phyloP scores from a whole-genome alignment of 2,888 invertebrate genomes.

The Melikaiella ostensackeni region DNA sequence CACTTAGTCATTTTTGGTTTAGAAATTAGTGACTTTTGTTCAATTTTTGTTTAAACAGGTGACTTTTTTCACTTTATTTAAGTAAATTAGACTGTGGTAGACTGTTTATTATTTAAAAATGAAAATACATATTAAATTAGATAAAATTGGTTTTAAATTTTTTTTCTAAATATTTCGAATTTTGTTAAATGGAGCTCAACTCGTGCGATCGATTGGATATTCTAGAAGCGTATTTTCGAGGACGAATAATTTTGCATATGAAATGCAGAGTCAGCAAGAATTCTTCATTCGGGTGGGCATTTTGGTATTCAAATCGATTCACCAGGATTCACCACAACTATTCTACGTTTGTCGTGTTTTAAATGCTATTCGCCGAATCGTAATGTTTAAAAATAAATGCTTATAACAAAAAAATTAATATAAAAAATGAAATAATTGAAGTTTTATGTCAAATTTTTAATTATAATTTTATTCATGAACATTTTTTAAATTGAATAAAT shows the following conservation, averaged over 20 bases:
- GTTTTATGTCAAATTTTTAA: no score
- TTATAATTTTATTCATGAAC: no score
- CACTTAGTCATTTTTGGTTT: no score
- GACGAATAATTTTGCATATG: slow-evolving; percentile 23
- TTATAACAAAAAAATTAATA: neutral
- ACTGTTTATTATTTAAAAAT: no score
- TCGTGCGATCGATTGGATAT: neutral
- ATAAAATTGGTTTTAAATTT: neutral
- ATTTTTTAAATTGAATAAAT: no score
- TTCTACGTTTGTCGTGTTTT: neutral
- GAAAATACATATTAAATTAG: no score
- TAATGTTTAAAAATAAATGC: neutral
- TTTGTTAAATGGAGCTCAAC: neutral
- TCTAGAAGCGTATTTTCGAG: slow-evolving; percentile 4
- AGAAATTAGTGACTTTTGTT: no score
- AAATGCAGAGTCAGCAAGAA: slow-evolving; percentile 14
- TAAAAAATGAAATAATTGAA: neutral
- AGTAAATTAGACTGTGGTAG: no score
- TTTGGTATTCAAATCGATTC: slow-evolving; percentile 37
- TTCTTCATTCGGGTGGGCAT: slow-evolving; percentile 6
- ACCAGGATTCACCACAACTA: neutral
- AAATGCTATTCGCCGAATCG: neutral
- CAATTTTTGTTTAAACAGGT: no score
- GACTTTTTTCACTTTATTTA: no score
- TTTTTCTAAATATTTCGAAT: neutral